Conservation (phyloP, 2,888 invertebrate genomes). For the Dynastes tityus region DNA sequence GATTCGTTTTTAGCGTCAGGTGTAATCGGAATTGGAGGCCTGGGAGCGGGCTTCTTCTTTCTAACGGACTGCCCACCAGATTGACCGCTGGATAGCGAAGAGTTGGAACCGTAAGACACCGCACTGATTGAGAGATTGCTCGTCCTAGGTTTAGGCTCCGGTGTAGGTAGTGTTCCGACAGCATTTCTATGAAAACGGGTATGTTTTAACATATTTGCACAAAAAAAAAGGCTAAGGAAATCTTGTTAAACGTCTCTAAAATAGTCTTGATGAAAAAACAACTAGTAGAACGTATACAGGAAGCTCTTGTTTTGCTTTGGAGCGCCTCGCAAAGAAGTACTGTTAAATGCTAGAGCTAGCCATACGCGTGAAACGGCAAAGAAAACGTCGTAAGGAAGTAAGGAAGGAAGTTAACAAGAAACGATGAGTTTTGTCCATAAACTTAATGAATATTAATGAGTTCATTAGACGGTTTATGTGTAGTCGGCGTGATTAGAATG, state of each 20-base stretch:
- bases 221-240: no score
- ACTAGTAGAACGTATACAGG: not conserved
- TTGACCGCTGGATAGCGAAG: conserved; percentile 67
- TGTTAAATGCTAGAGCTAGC: conserved; percentile 4
- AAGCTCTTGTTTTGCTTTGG: no score
- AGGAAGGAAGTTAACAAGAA: not conserved
- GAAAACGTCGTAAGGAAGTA: not conserved
- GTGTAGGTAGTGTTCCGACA: conserved; percentile 53
- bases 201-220: not conserved
- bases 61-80: conserved; percentile 68
- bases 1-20: conserved; percentile 58
- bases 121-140: conserved; percentile 62
- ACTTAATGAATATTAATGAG: conserved; percentile 11
- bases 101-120: conserved; percentile 67
- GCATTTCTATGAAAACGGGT: conserved; percentile 8
- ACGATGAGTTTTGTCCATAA: not conserved
- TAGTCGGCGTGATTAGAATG: not conserved
- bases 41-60: conserved; percentile 81
- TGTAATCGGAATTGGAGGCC: conserved; percentile 72
- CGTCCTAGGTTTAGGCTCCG: conserved; percentile 66
- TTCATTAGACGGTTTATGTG: not conserved
- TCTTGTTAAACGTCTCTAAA: no score
- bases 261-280: no score
- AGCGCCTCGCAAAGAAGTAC: not conserved
- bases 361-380: not conserved